These are phyloP conservation scores for rabbit (Oryctolagus cuniculus) DNA, from an alignment of 2,113 vertebrate species.

Conservation along the genomic window mOryCun1.1 NC_091445.1:27619001-27619500, in stretches of 20 bases:
- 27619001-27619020: background rate
- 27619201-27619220: background rate
- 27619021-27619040: background rate
- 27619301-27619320: background rate
- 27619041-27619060: background rate
- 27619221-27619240: background rate
- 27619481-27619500: no score
- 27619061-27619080: background rate
- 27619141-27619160: background rate
- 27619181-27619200: background rate
- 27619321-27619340: background rate
- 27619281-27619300: background rate
- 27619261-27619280: background rate
- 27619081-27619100: background rate
- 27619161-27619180: background rate
- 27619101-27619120: background rate
- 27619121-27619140: background rate
- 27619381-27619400: no score
- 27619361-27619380: no score
- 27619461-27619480: no score
- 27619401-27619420: no score
- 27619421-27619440: no score
- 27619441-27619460: no score
- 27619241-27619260: background rate
- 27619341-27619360: no score